A percentile compares a stretch with the other conserved stretches of the same genome.
Evolutionary conservation across 2,797 vertebrate species (phyloP).

Genomic region (Alectoris magna): DNA sequence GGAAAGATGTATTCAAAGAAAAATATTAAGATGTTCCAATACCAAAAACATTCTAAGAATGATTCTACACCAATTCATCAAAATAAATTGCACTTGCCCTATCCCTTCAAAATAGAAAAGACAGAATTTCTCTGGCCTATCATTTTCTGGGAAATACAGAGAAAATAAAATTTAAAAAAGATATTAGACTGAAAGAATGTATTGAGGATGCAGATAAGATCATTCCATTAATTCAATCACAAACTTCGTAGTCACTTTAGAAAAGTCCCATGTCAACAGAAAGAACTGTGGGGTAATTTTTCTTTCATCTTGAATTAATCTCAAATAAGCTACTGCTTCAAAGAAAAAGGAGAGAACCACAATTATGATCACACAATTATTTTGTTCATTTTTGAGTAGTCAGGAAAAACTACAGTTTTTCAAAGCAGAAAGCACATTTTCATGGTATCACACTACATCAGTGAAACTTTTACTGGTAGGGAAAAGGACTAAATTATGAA

Average conservation of each 20-base stretch:
- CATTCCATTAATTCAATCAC: slow-evolving; percentile 5
- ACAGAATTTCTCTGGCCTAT: background rate
- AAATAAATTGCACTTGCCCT: background rate
- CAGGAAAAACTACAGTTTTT: background rate
- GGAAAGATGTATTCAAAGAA: background rate
- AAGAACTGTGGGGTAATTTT: background rate
- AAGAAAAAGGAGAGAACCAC: background rate
- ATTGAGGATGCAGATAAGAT: slow-evolving; percentile 14
- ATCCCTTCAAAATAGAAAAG: background rate
- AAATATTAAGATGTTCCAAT: background rate
- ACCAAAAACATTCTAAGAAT: background rate
- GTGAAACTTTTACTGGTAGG: background rate
- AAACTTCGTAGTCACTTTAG: background rate
- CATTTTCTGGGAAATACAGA: background rate
- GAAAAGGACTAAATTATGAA: background rate
- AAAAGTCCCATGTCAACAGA: background rate
- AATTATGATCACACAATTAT: background rate
- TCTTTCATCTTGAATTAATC: slow-evolving; percentile 44
- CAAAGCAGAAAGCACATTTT: background rate
- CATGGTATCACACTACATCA: background rate
- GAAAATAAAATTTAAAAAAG: background rate
- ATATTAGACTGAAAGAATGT: background rate
- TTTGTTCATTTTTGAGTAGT: slow-evolving; percentile 24
- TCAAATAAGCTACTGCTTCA: background rate
- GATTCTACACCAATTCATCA: background rate